Percentiles rank a stretch among this genome's conserved stretches.
These are phyloP conservation scores for Ptilonorhynchus violaceus DNA, from an alignment of 2,113 vertebrate species.

Conservation along the genomic window DNA sequence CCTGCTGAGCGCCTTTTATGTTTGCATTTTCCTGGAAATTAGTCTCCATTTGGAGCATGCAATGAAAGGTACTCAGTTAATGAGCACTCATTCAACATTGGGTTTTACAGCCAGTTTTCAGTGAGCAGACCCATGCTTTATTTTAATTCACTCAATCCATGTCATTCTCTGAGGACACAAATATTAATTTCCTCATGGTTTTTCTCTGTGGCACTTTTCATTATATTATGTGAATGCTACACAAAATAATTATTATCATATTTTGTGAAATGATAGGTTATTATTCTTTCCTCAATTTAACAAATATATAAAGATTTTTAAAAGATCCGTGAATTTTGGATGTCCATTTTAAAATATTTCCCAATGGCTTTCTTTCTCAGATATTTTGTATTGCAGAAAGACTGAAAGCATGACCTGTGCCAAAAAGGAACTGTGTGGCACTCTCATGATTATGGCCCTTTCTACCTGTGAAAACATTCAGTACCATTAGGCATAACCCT, in stretches of 20 bases:
- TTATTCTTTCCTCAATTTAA: background rate
- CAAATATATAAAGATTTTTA: background rate
- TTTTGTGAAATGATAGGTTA: background rate
- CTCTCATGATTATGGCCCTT: background rate
- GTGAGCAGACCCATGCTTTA: background rate
- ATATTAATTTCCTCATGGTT: background rate
- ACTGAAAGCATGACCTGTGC: background rate
- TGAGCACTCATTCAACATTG: background rate
- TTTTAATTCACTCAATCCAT: background rate
- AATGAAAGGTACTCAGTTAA: background rate
- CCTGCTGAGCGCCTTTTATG: background rate
- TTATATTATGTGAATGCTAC: background rate
- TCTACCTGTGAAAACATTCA: background rate
- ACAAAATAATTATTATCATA: background rate
- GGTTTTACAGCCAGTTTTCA: background rate
- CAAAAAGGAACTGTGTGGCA: background rate
- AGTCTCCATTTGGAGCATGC: background rate
- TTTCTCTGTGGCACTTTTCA: background rate
- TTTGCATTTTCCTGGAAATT: background rate
- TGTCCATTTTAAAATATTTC: background rate
- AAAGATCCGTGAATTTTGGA: background rate
- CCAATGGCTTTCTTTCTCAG: background rate
- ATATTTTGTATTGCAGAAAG: background rate
- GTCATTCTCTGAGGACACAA: background rate
- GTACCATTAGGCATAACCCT: background rate